phyloP scores from a whole-genome alignment of 2,888 invertebrate genomes.

The Leptinotarsa juncta region DNA sequence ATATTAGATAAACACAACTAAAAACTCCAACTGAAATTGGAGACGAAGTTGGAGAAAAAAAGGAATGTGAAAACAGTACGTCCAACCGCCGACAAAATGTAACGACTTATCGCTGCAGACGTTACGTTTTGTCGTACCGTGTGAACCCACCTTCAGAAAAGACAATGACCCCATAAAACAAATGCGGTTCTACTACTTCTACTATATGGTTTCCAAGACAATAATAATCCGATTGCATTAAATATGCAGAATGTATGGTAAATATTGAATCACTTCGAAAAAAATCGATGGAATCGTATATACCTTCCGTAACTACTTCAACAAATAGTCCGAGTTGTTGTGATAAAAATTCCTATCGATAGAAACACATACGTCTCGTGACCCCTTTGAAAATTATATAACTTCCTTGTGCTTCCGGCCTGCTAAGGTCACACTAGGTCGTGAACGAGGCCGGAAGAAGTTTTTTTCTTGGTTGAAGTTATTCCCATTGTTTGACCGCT shows the following conservation, averaged over 20 bases:
- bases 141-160: no score
- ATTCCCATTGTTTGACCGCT: slow-evolving; percentile 4
- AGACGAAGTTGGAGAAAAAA: no score
- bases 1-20: no score
- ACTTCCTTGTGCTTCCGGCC: slow-evolving; percentile 12
- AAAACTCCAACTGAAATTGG: no score
- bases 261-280: neutral
- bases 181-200: neutral
- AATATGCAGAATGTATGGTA: neutral
- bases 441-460: slow-evolving; percentile 7
- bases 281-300: neutral
- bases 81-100: no score
- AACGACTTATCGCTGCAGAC: no score
- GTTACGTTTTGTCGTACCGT: no score
- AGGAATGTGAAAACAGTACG: no score
- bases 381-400: slow-evolving; percentile 8
- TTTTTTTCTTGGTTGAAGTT: neutral
- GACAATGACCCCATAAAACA: no score
- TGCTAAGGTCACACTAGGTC: slow-evolving; percentile 5
- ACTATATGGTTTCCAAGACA: neutral
- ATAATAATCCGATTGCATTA: neutral
- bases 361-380: neutral
- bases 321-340: neutral
- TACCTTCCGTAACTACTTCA: neutral
- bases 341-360: neutral